Conservation (phyloP, 2,113 vertebrate genomes). For the Oreotrochilus melanogaster region DNA sequence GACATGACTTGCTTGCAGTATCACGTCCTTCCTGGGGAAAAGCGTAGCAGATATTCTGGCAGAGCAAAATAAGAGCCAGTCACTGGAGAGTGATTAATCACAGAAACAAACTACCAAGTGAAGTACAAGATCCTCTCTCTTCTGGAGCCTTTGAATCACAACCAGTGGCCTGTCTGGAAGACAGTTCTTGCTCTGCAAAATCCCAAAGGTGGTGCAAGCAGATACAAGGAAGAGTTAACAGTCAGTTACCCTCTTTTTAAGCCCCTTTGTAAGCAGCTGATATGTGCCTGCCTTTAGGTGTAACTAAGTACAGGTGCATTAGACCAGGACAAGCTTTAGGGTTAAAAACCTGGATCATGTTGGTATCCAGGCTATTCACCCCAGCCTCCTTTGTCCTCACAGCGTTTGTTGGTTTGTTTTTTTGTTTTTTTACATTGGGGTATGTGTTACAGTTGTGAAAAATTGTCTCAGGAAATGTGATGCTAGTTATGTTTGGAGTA, state of each 20-base stretch:
- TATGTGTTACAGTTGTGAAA: not conserved
- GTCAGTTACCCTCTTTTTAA: not conserved
- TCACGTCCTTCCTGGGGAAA: constrained; percentile 23
- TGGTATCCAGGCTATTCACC: not conserved
- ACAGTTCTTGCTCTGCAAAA: not conserved
- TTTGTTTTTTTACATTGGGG: no score
- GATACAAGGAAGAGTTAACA: not conserved
- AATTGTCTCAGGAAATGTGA: not conserved
- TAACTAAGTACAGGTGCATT: not conserved
- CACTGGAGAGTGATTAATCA: constrained; percentile 47
- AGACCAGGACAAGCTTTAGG: not conserved
- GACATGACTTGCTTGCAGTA: constrained; percentile 47
- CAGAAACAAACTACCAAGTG: constrained; percentile 23
- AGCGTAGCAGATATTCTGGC: constrained; percentile 26
- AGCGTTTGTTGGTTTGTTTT: not conserved
- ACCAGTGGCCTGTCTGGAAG: not conserved
- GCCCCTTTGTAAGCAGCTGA: not conserved
- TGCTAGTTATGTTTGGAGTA: constrained; percentile 8
- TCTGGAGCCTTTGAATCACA: constrained; percentile 35
- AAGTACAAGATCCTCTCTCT: constrained; percentile 29
- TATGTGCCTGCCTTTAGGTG: not conserved
- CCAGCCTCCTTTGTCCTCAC: not conserved
- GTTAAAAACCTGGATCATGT: not conserved
- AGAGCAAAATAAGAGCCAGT: constrained; percentile 27
- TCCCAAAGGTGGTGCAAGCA: not conserved